Percentiles rank a stretch among this genome's conserved stretches.
Conservation (phyloP, 1,140 invertebrate species). For the Caenorhabditis briggsae region DNA sequence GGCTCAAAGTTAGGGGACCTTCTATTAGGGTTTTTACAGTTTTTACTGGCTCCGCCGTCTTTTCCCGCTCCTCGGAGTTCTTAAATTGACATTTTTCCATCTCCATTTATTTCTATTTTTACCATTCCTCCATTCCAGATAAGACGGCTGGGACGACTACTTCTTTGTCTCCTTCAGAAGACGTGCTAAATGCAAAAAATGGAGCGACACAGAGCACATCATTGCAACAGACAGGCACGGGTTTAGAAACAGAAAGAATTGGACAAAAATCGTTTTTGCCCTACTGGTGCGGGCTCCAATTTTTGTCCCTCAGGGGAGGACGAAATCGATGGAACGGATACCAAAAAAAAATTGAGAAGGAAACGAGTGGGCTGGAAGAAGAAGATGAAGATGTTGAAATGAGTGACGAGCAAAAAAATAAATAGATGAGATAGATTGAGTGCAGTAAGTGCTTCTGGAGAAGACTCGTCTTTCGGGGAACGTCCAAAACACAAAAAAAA, state of each 20-base stretch:
- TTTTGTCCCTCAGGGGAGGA: background rate
- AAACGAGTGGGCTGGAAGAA: background rate
- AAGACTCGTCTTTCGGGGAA: background rate
- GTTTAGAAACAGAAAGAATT: background rate
- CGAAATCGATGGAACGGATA: background rate
- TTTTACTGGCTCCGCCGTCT: too few relatives aligned
- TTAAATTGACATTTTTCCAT: background rate
- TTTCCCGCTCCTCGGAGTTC: too few relatives aligned
- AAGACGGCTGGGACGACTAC: background rate
- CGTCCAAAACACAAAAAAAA: background rate
- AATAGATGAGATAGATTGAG: background rate
- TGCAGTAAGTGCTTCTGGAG: background rate
- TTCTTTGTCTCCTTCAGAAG: background rate
- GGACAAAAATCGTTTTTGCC: constrained; percentile 7
- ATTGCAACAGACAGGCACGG: background rate
- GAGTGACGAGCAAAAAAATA: background rate
- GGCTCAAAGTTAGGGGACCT: too few relatives aligned
- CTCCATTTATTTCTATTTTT: background rate
- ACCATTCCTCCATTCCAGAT: background rate
- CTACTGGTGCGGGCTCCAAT: background rate
- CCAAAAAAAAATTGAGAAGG: background rate
- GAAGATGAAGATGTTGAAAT: constrained; percentile 10
- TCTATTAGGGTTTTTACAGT: too few relatives aligned
- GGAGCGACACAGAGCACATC: background rate
- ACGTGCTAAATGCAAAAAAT: constrained; percentile 42